Percentiles rank a stretch among this genome's conserved stretches.
Evolutionary conservation across 2,888 invertebrate genomes (phyloP).

Genomic region (Arctia plantaginis): DNA sequence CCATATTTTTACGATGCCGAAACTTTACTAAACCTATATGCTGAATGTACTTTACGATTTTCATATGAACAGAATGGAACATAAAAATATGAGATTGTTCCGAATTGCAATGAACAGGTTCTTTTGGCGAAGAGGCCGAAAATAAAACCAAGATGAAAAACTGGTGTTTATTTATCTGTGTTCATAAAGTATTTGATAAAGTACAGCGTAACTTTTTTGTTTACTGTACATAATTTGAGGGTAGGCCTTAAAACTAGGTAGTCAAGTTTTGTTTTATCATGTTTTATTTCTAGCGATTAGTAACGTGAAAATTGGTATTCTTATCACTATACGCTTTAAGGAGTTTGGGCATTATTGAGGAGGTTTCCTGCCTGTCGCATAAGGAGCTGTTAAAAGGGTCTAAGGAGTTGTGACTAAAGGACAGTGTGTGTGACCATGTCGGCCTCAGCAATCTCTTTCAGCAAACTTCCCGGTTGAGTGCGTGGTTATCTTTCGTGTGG

Average conservation of each 20-base stretch:
- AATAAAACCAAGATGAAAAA: slow-evolving; percentile 36
- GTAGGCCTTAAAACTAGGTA: slow-evolving; percentile 25
- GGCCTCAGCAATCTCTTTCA: no score
- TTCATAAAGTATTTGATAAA: slow-evolving; percentile 19
- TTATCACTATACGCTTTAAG: not conserved
- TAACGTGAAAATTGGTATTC: not conserved
- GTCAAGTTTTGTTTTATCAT: slow-evolving; percentile 21
- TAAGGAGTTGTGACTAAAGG: no score
- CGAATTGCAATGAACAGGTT: slow-evolving; percentile 27
- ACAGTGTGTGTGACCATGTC: no score
- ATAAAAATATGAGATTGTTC: slow-evolving; percentile 36
- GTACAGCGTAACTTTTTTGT: slow-evolving; percentile 34
- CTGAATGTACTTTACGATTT: slow-evolving; percentile 34
- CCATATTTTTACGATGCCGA: slow-evolving; percentile 28
- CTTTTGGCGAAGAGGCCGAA: slow-evolving; percentile 18
- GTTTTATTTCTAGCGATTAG: not conserved
- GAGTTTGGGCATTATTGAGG: not conserved
- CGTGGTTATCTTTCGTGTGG: no score
- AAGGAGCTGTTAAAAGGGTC: not conserved
- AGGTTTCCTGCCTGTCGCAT: not conserved
- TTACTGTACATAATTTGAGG: slow-evolving; percentile 28
- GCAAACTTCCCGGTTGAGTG: no score
- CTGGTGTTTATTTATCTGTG: slow-evolving; percentile 32
- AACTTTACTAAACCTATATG: slow-evolving; percentile 29
- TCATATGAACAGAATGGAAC: slow-evolving; percentile 33